A percentile compares a stretch with the other conserved stretches of the same genome.
Conservation (phyloP, 2,113 vertebrate species). For the Coturnix japonica region DNA sequence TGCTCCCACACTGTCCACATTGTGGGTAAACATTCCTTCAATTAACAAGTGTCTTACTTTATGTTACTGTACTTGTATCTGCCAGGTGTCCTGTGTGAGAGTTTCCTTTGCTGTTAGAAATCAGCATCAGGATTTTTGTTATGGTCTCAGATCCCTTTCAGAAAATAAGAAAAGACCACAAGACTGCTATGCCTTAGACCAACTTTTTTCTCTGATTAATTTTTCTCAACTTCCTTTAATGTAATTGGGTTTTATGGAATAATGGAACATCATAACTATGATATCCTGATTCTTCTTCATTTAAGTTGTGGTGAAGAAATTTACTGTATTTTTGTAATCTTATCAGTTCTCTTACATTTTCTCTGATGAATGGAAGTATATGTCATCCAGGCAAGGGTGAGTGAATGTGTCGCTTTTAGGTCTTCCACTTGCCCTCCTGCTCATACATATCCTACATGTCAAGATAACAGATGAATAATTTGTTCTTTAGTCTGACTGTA, state of each 20-base stretch:
- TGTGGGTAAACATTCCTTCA: neutral
- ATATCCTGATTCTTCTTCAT: neutral
- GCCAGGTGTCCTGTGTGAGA: fast-evolving
- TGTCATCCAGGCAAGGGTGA: neutral
- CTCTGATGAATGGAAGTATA: neutral
- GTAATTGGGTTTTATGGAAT: neutral
- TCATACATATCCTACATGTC: neutral
- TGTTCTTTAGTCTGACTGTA: neutral
- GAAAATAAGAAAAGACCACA: fast-evolving
- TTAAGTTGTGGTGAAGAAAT: neutral
- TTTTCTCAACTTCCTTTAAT: neutral
- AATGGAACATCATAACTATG: neutral
- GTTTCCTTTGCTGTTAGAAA: neutral
- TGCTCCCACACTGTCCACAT: neutral
- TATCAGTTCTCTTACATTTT: neutral
- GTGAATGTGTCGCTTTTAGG: neutral
- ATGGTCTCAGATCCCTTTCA: neutral
- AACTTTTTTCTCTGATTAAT: neutral
- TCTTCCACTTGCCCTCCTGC: neutral
- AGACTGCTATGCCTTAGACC: neutral
- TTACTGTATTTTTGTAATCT: neutral
- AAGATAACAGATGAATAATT: constrained; percentile 3
- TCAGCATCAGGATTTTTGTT: neutral
- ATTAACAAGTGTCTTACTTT: neutral
- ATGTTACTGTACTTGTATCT: neutral